These are phyloP conservation scores for Ectropis crepuscularia DNA, from an alignment of 2,888 invertebrate genomes.

Conservation along the genomic window DNA sequence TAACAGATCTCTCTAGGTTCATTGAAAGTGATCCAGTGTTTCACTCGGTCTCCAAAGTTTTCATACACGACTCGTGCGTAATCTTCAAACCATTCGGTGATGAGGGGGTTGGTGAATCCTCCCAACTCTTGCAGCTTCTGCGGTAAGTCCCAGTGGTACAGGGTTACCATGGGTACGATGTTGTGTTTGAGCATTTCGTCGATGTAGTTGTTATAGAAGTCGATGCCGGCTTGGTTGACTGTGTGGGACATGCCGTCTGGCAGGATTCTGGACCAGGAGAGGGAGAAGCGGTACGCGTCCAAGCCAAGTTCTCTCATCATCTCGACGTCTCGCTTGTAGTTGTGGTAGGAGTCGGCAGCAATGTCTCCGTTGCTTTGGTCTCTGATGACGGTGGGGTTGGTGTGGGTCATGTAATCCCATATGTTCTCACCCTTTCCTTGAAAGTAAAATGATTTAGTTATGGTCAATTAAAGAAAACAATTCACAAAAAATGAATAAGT, in stretches of 20 bases:
- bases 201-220: slow-evolving; percentile 87
- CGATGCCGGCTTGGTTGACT: slow-evolving; percentile 84
- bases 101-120: slow-evolving; percentile 74
- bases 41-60: slow-evolving; percentile 78
- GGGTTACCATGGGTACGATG: slow-evolving; percentile 85
- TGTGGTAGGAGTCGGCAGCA: slow-evolving; percentile 85
- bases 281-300: slow-evolving; percentile 81
- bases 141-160: slow-evolving; percentile 84
- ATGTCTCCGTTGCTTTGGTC: slow-evolving; percentile 82
- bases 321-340: slow-evolving; percentile 84
- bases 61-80: slow-evolving; percentile 74
- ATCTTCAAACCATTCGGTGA: slow-evolving; percentile 76
- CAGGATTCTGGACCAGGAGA: slow-evolving; percentile 86
- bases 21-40: slow-evolving; percentile 85
- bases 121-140: slow-evolving; percentile 82
- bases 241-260: slow-evolving; percentile 80
- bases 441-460: background rate
- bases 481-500: too few relatives aligned
- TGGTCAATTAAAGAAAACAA: too few relatives aligned
- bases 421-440: slow-evolving; percentile 64
- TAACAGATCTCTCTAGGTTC: slow-evolving; percentile 77
- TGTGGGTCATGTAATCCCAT: slow-evolving; percentile 65
- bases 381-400: slow-evolving; percentile 50
- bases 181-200: slow-evolving; percentile 84
- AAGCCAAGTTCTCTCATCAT: slow-evolving; percentile 73